These are phyloP conservation scores for Protonemura montana DNA, from an alignment of 2,888 invertebrate species.

Conservation along the genomic window DNA sequence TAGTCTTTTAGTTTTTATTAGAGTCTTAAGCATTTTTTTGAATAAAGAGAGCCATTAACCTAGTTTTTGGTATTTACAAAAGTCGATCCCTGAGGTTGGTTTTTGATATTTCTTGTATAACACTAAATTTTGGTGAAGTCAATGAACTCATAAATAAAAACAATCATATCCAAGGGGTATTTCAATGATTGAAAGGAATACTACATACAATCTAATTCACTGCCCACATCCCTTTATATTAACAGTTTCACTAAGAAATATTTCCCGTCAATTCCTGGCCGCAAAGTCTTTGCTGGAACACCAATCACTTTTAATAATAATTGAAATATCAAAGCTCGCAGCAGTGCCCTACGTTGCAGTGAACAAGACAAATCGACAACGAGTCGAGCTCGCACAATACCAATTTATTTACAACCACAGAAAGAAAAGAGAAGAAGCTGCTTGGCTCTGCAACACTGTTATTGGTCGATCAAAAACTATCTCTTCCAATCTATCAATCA, in stretches of 20 bases:
- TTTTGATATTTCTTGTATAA: background rate
- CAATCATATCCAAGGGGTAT: background rate
- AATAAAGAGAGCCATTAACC: too few relatives aligned
- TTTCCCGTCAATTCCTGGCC: background rate
- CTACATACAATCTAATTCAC: background rate
- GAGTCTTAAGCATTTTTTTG: too few relatives aligned
- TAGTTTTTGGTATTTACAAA: too few relatives aligned
- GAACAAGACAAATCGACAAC: background rate
- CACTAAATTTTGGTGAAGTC: background rate
- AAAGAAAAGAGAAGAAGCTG: slow-evolving; percentile 13
- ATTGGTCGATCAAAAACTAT: slow-evolving; percentile 41
- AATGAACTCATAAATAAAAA: background rate
- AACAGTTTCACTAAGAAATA: background rate
- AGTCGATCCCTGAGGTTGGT: too few relatives aligned
- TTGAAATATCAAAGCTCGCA: background rate
- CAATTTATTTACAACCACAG: slow-evolving; percentile 16
- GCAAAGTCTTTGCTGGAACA: background rate
- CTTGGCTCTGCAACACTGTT: background rate
- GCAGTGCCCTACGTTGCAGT: background rate
- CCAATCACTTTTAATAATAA: slow-evolving; percentile 16
- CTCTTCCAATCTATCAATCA: slow-evolving; percentile 41
- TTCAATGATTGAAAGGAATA: background rate
- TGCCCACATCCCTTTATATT: background rate
- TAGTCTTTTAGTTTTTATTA: too few relatives aligned
- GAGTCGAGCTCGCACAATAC: background rate